Conservation (phyloP, 2,888 invertebrate species). For the Zhengitettix transpicula region DNA sequence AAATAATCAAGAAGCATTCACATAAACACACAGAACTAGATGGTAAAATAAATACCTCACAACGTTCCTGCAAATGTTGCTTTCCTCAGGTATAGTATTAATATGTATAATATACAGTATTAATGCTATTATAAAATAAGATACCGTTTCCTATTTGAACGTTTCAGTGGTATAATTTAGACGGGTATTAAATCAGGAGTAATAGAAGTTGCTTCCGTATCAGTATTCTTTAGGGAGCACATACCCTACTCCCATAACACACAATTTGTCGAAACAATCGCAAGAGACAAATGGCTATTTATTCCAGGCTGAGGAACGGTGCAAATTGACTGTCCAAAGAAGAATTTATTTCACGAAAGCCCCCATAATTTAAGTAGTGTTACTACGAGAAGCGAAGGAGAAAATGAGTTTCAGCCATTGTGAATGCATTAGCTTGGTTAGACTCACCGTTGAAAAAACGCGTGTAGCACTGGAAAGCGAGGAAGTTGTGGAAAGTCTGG, state of each 20-base stretch:
- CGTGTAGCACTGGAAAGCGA: constrained; percentile 4
- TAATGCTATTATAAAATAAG: too few relatives aligned
- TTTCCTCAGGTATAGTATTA: too few relatives aligned
- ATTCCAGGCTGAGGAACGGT: neutral
- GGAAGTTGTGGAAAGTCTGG: constrained; percentile 7
- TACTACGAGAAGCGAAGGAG: neutral
- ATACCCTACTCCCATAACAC: neutral
- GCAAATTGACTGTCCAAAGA: neutral
- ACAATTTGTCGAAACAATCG: neutral
- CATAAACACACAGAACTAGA: too few relatives aligned
- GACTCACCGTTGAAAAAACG: constrained; percentile 4
- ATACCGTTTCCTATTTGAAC: too few relatives aligned
- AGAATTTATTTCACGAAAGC: neutral
- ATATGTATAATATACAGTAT: too few relatives aligned
- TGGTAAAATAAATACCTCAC: too few relatives aligned
- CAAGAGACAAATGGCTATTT: neutral
- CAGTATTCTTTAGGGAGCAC: too few relatives aligned
- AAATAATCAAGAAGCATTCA: too few relatives aligned
- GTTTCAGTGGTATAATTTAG: too few relatives aligned
- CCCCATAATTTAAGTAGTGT: neutral
- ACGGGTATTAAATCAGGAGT: too few relatives aligned
- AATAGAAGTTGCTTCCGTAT: too few relatives aligned
- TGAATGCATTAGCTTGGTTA: neutral
- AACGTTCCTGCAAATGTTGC: too few relatives aligned
- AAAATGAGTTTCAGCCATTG: neutral